These are phyloP conservation scores for Sternarchorhynchus goeldii DNA, from an alignment of 2,797 vertebrate genomes.

Conservation along the genomic window DNA sequence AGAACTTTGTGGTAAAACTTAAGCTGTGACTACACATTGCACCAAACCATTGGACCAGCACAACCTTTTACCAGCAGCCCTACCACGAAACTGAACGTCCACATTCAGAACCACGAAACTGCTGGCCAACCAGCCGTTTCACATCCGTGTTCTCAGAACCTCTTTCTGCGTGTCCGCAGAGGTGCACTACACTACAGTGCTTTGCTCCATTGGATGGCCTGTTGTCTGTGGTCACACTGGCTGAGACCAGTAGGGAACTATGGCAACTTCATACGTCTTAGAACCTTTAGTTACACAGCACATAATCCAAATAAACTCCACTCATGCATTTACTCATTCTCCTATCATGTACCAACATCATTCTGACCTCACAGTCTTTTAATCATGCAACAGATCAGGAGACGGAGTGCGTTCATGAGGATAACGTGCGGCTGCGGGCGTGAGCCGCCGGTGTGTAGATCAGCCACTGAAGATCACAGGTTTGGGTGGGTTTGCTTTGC, in stretches of 20 bases:
- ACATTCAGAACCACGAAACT: conserved; percentile 43
- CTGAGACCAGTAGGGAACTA: not conserved
- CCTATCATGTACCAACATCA: too few relatives aligned
- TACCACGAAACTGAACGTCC: conserved; percentile 52
- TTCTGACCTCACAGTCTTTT: too few relatives aligned
- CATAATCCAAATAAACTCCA: not conserved
- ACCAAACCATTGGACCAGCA: not conserved
- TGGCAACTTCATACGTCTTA: not conserved
- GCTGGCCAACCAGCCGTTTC: conserved; percentile 57
- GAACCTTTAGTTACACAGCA: not conserved
- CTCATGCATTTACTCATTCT: not conserved
- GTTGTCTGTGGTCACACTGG: conserved; percentile 16
- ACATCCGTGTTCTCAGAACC: conserved; percentile 60
- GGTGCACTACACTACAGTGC: conserved; percentile 10
- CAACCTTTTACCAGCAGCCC: conserved; percentile 1
- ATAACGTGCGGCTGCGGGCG: too few relatives aligned
- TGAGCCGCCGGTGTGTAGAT: too few relatives aligned
- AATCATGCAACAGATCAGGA: too few relatives aligned
- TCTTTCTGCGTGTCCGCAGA: conserved; percentile 51
- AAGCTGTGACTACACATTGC: not conserved
- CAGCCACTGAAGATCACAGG: too few relatives aligned
- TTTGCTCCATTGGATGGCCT: conserved; percentile 36
- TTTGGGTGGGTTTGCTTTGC: not conserved
- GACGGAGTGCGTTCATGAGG: too few relatives aligned
- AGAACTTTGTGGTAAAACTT: too few relatives aligned